Evolutionary conservation across 2,797 vertebrate genomes (phyloP).

Genomic region (Taeniopygia guttata): DNA sequence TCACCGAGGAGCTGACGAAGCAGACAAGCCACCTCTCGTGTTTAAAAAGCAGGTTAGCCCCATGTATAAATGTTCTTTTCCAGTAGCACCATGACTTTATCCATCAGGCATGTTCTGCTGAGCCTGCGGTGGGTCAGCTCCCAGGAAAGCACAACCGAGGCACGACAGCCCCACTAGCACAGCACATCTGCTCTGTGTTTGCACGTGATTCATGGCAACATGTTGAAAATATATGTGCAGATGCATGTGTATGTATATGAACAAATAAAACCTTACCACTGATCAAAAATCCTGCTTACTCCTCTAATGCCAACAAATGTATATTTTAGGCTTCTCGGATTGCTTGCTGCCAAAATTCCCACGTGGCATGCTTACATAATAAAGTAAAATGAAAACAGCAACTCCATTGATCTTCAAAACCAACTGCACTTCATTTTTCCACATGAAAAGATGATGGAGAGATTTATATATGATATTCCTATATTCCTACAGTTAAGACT

Average conservation of each 20-base stretch:
- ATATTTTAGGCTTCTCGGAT: neutral
- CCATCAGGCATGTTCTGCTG: conserved; percentile 41
- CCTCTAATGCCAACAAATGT: neutral
- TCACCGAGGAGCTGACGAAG: conserved; percentile 51
- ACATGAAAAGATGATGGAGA: neutral
- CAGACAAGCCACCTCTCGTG: conserved; percentile 31
- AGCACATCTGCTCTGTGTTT: conserved; percentile 61
- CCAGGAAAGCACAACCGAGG: conserved; percentile 28
- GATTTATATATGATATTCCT: neutral
- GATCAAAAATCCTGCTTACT: neutral
- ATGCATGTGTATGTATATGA: neutral
- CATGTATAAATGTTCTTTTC: conserved; percentile 36
- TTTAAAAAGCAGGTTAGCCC: conserved; percentile 5
- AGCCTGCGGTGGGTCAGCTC: conserved; percentile 8
- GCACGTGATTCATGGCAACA: conserved; percentile 27
- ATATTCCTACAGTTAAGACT: neutral
- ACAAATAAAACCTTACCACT: neutral
- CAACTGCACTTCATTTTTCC: neutral
- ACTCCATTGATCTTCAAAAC: neutral
- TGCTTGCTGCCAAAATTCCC: neutral
- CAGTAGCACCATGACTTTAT: conserved; percentile 50
- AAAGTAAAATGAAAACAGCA: neutral
- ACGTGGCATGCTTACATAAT: neutral
- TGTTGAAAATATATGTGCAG: neutral
- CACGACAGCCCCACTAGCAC: neutral